Conservation (phyloP, 2,113 vertebrate species). For the Xerus inauris region DNA sequence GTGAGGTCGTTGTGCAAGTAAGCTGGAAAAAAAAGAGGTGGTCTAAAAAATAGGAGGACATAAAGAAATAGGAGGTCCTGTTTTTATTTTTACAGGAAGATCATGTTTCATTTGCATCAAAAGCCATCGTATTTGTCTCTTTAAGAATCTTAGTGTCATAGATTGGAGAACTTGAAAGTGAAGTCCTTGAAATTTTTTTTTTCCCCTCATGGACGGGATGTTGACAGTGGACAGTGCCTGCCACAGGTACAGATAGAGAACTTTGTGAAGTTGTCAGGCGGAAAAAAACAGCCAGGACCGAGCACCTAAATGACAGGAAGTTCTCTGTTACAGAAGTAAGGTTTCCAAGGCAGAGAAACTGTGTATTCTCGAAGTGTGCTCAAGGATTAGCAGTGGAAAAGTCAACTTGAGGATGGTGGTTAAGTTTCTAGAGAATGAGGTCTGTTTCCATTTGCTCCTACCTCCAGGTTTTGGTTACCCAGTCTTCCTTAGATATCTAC, state of each 20-base stretch:
- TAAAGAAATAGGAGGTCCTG: background rate
- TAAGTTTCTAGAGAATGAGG: background rate
- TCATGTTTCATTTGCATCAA: background rate
- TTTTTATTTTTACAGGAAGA: background rate
- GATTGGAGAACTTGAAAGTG: background rate
- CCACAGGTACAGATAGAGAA: background rate
- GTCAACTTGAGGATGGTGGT: too few relatives aligned
- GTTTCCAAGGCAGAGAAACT: background rate
- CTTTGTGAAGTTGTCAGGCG: slow-evolving; percentile 2
- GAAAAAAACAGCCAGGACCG: background rate
- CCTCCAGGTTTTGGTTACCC: background rate
- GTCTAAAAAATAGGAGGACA: background rate
- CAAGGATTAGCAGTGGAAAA: background rate
- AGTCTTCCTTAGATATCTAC: background rate
- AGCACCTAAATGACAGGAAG: background rate
- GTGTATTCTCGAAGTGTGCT: background rate
- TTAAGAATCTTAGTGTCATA: background rate
- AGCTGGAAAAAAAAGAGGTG: background rate
- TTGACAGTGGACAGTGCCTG: background rate
- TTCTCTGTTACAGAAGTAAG: background rate
- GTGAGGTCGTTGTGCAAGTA: too few relatives aligned
- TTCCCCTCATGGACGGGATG: background rate
- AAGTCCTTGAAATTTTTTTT: background rate
- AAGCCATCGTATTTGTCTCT: background rate
- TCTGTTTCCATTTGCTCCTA: background rate